phyloP scores from a whole-genome alignment of 2,797 vertebrate genomes.

The Sebastes steindachneri region DNA sequence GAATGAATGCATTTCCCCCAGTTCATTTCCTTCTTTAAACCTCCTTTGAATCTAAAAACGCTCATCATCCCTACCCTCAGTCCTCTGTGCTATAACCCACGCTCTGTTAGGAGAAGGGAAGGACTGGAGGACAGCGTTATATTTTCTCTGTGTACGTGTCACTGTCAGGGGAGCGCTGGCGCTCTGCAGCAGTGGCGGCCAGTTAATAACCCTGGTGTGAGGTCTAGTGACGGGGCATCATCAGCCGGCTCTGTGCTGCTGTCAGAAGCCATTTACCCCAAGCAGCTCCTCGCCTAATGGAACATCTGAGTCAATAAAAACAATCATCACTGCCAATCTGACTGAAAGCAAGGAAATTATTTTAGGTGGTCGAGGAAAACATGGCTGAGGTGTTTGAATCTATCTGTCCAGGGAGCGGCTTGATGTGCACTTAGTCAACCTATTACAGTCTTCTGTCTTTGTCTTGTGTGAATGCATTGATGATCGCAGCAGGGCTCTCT shows the following conservation, averaged over 20 bases:
- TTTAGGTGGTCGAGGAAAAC: constrained; percentile 78
- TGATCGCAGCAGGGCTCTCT: constrained; percentile 32
- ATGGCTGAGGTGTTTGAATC: constrained; percentile 60
- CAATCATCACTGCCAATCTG: constrained; percentile 81
- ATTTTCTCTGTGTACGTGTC: constrained; percentile 67
- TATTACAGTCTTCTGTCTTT: constrained; percentile 52
- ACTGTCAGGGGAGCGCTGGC: constrained; percentile 63
- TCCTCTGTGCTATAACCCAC: constrained; percentile 9
- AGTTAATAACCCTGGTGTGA: constrained; percentile 81
- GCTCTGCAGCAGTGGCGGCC: constrained; percentile 61
- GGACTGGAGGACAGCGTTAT: constrained; percentile 28
- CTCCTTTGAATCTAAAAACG: constrained; percentile 52
- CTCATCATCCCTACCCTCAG: background rate
- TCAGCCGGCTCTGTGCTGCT: constrained; percentile 74
- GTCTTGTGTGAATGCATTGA: constrained; percentile 53
- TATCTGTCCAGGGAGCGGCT: constrained; percentile 57
- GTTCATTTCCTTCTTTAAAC: constrained; percentile 36
- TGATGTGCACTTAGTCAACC: constrained; percentile 68
- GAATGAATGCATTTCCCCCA: background rate
- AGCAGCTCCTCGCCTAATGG: constrained; percentile 79
- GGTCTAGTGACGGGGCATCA: constrained; percentile 77
- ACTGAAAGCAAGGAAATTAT: constrained; percentile 82
- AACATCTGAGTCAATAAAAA: constrained; percentile 87
- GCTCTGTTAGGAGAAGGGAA: constrained; percentile 2
- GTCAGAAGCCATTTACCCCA: constrained; percentile 81